Evolutionary conservation across 2,888 invertebrate species (phyloP).

Genomic region (Perdita meconis): DNA sequence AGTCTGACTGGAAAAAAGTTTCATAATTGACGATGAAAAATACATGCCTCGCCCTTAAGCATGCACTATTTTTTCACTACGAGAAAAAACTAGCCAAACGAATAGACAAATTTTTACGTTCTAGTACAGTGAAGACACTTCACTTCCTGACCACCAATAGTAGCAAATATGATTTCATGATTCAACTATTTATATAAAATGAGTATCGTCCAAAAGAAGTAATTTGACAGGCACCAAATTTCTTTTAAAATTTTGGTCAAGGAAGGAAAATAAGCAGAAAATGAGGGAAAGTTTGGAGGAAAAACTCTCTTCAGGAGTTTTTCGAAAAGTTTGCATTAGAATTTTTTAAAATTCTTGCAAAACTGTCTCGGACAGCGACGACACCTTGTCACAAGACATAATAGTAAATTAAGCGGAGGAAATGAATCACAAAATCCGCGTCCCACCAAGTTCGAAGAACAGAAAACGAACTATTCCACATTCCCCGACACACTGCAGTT

Average conservation of each 20-base stretch:
- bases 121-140: background rate
- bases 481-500: background rate
- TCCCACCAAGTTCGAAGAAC: background rate
- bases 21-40: slow-evolving; percentile 29
- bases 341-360: background rate
- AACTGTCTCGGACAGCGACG: background rate
- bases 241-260: no score
- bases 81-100: background rate
- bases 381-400: background rate
- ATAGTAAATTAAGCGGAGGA: background rate
- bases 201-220: no score
- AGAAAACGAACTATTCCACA: background rate
- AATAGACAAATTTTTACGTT: background rate
- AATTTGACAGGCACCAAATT: background rate
- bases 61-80: background rate
- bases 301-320: no score
- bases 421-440: background rate
- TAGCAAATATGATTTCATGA: no score
- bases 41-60: background rate
- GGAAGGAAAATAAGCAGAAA: background rate
- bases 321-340: no score
- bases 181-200: background rate
- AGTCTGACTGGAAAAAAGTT: slow-evolving; percentile 32
- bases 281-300: background rate
- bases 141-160: no score